Evolutionary conservation across 1,140 invertebrate genomes (phyloP), one percentile per base, ranked within the genome.

Genomic region (Mycetomoellerius zeteki): DNA sequence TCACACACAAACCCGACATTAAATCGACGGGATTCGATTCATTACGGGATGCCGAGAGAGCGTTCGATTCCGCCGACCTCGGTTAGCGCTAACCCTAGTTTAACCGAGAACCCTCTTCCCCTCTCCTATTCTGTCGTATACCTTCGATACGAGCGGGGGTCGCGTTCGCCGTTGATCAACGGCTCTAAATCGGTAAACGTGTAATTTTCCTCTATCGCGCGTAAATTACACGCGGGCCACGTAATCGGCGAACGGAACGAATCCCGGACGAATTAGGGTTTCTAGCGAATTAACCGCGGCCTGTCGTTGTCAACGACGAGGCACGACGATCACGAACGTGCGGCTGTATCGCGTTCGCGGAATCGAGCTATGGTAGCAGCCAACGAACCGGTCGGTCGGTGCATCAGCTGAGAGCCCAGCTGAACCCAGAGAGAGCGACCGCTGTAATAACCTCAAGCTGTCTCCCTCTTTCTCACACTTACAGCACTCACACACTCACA

Each of bases 391-490:
- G 91, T 90, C 88, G 87, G 87, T 88, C 72, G 82, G 75, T 87
- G 90, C 92, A 86, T 93, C 92, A 93, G 92, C 92, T 93, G 93
- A 94, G 91, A 93, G 91, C 73, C 86, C 93, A 93, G 92, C 93
- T 93, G 93, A 94, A 92, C 72, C 65, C 71, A 86, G 81, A 72
- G 76, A 90, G 82, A 85, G 64, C 88, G 86, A 88, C 76, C 89
- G 90, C 82, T 86, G 90, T 92, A 84, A 84, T 84, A 92, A 92
- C 86, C 90, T 92, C 89, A 91, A 89, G 89, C 80, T 84, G 54
- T 84, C 89, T 77, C 30, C 56, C 81, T 85, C 81, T 64, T 30
- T 77, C 82, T 64, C 82, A 12, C 27, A 3, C 67, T 58, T 69
- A 60, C 71, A 47, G 27, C 50, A 30, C 50, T 8, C 50, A 19